These are phyloP conservation scores for Dasypus novemcinctus DNA, from an alignment of 2,113 vertebrate genomes.

Conservation along the genomic window DNA sequence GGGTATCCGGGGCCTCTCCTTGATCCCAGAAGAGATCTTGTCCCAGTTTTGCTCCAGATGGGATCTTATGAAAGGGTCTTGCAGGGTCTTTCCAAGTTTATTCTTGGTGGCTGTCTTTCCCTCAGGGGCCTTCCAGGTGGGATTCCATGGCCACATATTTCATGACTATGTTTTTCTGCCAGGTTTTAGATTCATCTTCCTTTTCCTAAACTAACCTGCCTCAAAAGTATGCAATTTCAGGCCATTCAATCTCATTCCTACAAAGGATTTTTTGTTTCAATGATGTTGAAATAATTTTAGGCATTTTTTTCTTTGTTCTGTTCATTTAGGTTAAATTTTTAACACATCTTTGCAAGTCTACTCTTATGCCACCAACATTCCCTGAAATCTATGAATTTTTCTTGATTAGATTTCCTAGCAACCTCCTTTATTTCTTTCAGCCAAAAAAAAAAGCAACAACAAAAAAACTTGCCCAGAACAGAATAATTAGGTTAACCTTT, in stretches of 20 bases:
- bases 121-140: too few species aligned
- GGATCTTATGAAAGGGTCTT: too few species aligned
- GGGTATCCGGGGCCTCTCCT: too few species aligned
- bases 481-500: slow-evolving; percentile 76
- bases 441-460: slow-evolving; percentile 64
- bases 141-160: too few species aligned
- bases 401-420: slow-evolving; percentile 61
- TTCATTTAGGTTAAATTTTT: slow-evolving; percentile 14
- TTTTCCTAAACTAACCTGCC: too few species aligned
- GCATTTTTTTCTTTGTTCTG: neutral
- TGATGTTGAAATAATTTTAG: slow-evolving; percentile 30
- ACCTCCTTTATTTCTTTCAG: slow-evolving; percentile 35
- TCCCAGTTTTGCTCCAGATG: too few species aligned
- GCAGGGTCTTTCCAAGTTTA: too few species aligned
- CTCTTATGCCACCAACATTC: slow-evolving; percentile 30
- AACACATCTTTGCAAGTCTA: slow-evolving; percentile 24
- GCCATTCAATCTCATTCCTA: neutral
- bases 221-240: neutral
- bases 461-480: slow-evolving; percentile 45
- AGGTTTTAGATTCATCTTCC: too few species aligned
- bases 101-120: too few species aligned
- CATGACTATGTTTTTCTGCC: too few species aligned
- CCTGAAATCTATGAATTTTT: slow-evolving; percentile 35
- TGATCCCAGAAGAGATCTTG: too few species aligned
- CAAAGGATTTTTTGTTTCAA: neutral